Evolutionary conservation across 2,797 vertebrate genomes (phyloP), one percentile per base, ranked within the genome.

Genomic region (Echiichthys vipera): DNA sequence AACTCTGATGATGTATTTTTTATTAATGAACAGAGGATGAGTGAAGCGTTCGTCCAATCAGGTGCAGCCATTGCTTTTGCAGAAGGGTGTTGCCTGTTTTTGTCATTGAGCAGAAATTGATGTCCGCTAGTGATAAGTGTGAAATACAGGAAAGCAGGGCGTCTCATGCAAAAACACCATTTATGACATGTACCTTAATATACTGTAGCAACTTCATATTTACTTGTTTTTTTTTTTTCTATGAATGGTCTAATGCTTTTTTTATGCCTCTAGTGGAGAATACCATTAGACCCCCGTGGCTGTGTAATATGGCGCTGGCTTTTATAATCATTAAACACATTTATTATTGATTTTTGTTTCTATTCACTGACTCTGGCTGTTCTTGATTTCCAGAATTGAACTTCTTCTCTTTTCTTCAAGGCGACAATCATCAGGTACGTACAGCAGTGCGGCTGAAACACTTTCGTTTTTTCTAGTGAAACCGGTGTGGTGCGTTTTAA

Each of bases 371-470:
- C 13, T 78, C 17, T 74, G 24, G 25, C 17, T 84, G 11, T 79
- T 0, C 15, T 87, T 77, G 0, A 39, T 88, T 85, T 74, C n/a
- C 94, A 99, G 98, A 98, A 90, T 92, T 99, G 93, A 98, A 98
- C 93, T 98, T 99, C 95, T 99, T 99, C 91, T 97, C 97, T 83
- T 99, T 99, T 90, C 94, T 99, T 88, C 98, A 98, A 95, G 97
- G 97, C 85, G 98, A 99, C 94, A 99, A 98, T 96, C 98, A 98
- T 96, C 98, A 98, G 97, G 98, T 99, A 93, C 71, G 95, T 92
- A 42, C 34, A n/a, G 0, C 50, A 7, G 36, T 14, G 11, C 3
- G 24, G 34, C 36, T 22, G 18, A 29, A 58, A 9, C 8, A 14
- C 34, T 68, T 65, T 30, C 0, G 37, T 24, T 63, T 37, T 14